phyloP scores from a whole-genome alignment of 2,113 vertebrate genomes.

The Candoia aspera region DNA sequence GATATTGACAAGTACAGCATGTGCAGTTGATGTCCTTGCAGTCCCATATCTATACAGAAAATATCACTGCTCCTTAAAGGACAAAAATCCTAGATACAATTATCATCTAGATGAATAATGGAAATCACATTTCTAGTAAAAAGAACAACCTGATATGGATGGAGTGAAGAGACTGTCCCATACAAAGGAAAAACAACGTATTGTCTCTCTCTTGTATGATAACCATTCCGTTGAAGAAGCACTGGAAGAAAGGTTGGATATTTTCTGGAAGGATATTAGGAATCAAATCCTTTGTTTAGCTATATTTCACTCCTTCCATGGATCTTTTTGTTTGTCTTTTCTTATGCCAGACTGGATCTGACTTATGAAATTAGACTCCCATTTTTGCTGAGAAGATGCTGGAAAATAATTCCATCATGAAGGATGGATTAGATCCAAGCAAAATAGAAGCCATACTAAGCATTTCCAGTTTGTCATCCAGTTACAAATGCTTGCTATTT shows the following conservation, averaged over 20 bases:
- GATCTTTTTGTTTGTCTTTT: not conserved
- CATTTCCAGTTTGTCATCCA: not conserved
- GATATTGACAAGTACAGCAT: not conserved
- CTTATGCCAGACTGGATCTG: not conserved
- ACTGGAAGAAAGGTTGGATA: not conserved
- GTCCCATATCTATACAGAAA: not conserved
- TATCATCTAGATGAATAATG: not conserved
- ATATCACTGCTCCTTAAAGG: not conserved
- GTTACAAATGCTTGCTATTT: not conserved
- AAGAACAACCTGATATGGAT: not conserved
- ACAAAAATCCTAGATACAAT: not conserved
- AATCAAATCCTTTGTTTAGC: not conserved
- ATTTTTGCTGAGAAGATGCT: not conserved
- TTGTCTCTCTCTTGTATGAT: not conserved
- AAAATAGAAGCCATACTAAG: not conserved
- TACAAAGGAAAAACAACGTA: not conserved
- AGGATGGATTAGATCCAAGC: not conserved
- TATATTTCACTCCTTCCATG: not conserved
- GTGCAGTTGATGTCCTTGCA: not conserved
- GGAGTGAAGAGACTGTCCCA: not conserved
- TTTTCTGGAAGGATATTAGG: not conserved
- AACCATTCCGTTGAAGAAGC: not conserved
- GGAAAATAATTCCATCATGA: not conserved
- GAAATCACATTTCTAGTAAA: not conserved
- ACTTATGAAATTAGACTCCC: not conserved